phyloP scores from a whole-genome alignment of 2,888 invertebrate species.

The Drosophila austrosaltans region DNA sequence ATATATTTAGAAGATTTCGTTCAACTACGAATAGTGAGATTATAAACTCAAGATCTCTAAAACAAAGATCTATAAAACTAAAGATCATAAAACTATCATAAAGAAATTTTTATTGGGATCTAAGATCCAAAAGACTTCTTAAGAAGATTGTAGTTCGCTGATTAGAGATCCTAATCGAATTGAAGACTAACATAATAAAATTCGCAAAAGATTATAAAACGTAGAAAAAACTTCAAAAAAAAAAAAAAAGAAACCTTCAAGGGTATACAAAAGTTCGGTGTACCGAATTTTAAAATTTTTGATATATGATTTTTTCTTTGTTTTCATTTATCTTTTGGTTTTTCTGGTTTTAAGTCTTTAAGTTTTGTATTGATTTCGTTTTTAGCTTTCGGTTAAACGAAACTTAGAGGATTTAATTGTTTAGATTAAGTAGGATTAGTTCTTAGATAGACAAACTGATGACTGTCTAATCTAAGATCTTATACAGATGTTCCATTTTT shows the following conservation, averaged over 20 bases:
- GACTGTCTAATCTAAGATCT: slow-evolving; percentile 3
- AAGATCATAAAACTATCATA: not conserved
- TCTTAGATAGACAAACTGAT: slow-evolving; percentile 21
- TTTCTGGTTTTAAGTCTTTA: not conserved
- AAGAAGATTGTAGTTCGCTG: too few species aligned
- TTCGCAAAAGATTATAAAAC: too few species aligned
- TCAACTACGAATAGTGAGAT: not conserved
- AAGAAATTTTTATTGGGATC: too few species aligned
- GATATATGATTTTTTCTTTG: not conserved
- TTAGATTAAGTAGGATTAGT: slow-evolving; percentile 7
- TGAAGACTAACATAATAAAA: too few species aligned
- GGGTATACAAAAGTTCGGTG: not conserved
- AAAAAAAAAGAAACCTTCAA: not conserved
- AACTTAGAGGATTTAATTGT: not conserved
- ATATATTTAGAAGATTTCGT: not conserved
- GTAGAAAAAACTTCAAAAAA: too few species aligned
- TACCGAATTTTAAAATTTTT: not conserved
- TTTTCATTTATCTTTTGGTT: not conserved
- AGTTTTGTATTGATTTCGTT: not conserved
- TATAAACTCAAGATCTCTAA: too few species aligned
- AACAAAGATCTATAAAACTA: not conserved
- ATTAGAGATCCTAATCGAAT: too few species aligned
- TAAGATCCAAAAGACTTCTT: too few species aligned
- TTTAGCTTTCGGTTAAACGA: not conserved
- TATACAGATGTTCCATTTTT: slow-evolving; percentile 10